Conservation (phyloP, 2,797 vertebrate species). For the Phaenicophaeus curvirostris region DNA sequence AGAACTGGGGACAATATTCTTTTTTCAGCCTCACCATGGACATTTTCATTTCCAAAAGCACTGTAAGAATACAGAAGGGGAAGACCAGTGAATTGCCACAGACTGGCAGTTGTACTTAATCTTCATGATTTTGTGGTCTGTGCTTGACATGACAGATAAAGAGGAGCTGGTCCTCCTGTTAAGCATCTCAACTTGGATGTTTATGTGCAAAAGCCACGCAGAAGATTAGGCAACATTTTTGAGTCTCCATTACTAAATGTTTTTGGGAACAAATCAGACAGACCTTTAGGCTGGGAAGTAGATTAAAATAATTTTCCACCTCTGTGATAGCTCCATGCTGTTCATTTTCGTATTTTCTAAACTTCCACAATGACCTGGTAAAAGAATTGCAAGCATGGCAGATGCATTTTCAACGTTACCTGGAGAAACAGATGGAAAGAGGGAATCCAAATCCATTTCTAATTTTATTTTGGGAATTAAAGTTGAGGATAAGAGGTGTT, state of each 20-base stretch:
- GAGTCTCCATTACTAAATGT: not conserved
- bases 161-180: not conserved
- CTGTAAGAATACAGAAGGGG: not conserved
- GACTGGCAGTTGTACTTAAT: not conserved
- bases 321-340: not conserved
- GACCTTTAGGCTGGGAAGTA: not conserved
- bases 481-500: constrained; percentile 46
- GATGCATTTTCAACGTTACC: not conserved
- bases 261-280: not conserved
- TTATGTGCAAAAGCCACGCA: not conserved
- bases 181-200: not conserved
- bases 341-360: not conserved
- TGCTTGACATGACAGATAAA: not conserved
- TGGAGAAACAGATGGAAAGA: not conserved
- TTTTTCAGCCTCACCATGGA: not conserved
- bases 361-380: not conserved
- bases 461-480: constrained; percentile 26
- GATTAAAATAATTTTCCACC: not conserved
- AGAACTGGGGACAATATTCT: not conserved
- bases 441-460: not conserved
- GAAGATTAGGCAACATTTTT: not conserved
- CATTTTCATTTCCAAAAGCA: not conserved
- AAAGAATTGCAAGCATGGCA: not conserved
- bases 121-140: not conserved
- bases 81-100: not conserved